These are phyloP conservation scores for Fabriciana adippe DNA, from an alignment of 2,888 invertebrate genomes.

Conservation along the genomic window DNA sequence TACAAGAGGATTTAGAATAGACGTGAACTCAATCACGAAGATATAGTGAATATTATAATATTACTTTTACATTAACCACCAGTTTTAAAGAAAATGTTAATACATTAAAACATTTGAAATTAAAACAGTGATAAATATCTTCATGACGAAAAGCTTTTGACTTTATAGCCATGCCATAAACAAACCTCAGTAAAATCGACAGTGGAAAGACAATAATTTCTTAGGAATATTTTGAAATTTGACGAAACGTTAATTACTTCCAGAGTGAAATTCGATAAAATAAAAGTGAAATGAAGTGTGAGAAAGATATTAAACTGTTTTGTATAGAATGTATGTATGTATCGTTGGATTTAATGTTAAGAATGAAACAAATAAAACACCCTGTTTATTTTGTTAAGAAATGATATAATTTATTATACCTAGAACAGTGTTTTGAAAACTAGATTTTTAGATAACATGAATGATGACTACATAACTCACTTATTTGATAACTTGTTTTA, in stretches of 20 bases:
- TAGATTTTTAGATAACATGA: too few relatives aligned
- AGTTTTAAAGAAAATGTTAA: too few relatives aligned
- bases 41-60: too few relatives aligned
- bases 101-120: not conserved
- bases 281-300: constrained; percentile 49
- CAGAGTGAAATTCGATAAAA: constrained; percentile 51
- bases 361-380: too few relatives aligned
- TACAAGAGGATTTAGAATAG: too few relatives aligned
- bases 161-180: constrained; percentile 8
- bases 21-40: too few relatives aligned
- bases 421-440: too few relatives aligned
- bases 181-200: constrained; percentile 9
- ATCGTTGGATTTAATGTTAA: too few relatives aligned
- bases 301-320: constrained; percentile 8
- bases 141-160: not conserved
- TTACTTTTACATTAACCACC: too few relatives aligned
- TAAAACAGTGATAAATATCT: constrained; percentile 9
- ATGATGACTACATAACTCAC: too few relatives aligned
- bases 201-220: constrained; percentile 9
- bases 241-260: constrained; percentile 23
- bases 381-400: not conserved
- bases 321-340: not conserved
- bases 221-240: not conserved
- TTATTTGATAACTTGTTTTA: too few relatives aligned
- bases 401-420: too few relatives aligned